Evolutionary conservation across 2,888 invertebrate species (phyloP).

Genomic region (Drosophila peninsularis): DNA sequence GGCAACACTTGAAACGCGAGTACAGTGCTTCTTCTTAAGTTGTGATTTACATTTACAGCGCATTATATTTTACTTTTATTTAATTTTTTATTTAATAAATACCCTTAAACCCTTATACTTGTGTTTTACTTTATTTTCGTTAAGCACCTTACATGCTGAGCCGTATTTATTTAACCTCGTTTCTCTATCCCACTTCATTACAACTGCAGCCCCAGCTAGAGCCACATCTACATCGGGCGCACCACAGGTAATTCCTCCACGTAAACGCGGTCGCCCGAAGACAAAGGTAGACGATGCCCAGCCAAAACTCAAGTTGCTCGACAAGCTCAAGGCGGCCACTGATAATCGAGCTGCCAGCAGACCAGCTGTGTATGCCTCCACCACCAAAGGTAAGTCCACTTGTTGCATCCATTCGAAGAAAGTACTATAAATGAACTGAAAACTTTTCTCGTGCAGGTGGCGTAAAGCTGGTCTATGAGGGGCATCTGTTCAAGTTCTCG

Average conservation of each 20-base stretch:
- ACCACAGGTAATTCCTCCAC: slow-evolving; percentile 48
- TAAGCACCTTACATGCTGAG: slow-evolving; percentile 16
- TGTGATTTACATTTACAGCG: slow-evolving; percentile 56
- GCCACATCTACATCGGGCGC: slow-evolving; percentile 61
- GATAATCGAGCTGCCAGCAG: slow-evolving; percentile 55
- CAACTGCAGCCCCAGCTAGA: slow-evolving; percentile 45
- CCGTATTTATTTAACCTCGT: slow-evolving; percentile 49
- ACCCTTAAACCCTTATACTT: slow-evolving; percentile 39
- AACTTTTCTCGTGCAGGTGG: slow-evolving; percentile 65
- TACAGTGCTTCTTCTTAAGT: slow-evolving; percentile 61
- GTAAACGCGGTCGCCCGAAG: slow-evolving; percentile 78
- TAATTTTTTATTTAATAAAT: slow-evolving; percentile 61
- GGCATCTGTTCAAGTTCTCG: slow-evolving; percentile 82
- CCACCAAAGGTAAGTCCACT: slow-evolving; percentile 79
- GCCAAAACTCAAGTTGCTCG: slow-evolving; percentile 67
- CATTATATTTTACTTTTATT: slow-evolving; percentile 38
- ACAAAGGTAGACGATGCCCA: slow-evolving; percentile 47
- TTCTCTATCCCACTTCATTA: slow-evolving; percentile 23
- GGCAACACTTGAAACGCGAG: slow-evolving; percentile 38
- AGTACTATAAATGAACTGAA: not conserved
- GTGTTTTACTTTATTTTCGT: slow-evolving; percentile 70
- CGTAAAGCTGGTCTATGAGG: slow-evolving; percentile 83
- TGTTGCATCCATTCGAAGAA: slow-evolving; percentile 37
- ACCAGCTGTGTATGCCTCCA: slow-evolving; percentile 82
- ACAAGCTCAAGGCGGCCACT: slow-evolving; percentile 71